Conservation (phyloP, 2,888 invertebrate genomes). For the Gymnosoma rotundatum region DNA sequence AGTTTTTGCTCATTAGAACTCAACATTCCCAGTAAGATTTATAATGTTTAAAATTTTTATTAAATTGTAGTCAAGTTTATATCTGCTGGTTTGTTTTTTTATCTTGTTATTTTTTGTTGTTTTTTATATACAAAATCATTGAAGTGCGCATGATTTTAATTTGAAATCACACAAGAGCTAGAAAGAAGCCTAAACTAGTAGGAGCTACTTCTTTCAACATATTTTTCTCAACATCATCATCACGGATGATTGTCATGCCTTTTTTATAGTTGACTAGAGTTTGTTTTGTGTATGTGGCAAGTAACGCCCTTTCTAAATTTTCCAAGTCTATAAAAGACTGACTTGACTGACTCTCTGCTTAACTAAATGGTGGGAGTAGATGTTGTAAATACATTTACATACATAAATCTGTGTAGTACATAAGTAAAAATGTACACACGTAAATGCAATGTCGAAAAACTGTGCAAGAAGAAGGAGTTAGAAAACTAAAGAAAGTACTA, state of each 20-base stretch:
- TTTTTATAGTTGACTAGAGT: conserved; percentile 1
- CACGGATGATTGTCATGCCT: conserved; percentile 2
- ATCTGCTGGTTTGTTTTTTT: conserved; percentile 37
- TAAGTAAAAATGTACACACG: conserved; percentile 55
- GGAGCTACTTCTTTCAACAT: conserved; percentile 34
- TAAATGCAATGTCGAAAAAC: background rate
- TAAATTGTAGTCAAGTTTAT: conserved; percentile 60
- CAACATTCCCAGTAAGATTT: conserved; percentile 67
- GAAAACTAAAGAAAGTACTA: conserved; percentile 38
- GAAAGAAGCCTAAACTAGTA: conserved; percentile 55
- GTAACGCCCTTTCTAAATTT: conserved; percentile 66
- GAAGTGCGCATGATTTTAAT: conserved; percentile 65
- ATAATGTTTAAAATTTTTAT: conserved; percentile 69
- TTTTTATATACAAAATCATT: conserved; percentile 24
- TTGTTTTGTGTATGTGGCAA: conserved; percentile 31
- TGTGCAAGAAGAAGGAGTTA: background rate
- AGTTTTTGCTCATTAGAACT: conserved; percentile 71
- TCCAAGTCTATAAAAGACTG: conserved; percentile 27
- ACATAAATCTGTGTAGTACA: conserved; percentile 52
- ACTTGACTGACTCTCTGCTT: background rate
- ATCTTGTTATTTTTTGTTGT: conserved; percentile 10
- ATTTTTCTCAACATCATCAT: conserved; percentile 1
- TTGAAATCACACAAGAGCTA: conserved; percentile 23
- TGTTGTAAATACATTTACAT: conserved; percentile 29
- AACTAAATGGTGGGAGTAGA: conserved; percentile 36